These are phyloP conservation scores for Pyrocephalus nanus DNA, from an alignment of 2,797 vertebrate genomes.

Conservation along the genomic window DNA sequence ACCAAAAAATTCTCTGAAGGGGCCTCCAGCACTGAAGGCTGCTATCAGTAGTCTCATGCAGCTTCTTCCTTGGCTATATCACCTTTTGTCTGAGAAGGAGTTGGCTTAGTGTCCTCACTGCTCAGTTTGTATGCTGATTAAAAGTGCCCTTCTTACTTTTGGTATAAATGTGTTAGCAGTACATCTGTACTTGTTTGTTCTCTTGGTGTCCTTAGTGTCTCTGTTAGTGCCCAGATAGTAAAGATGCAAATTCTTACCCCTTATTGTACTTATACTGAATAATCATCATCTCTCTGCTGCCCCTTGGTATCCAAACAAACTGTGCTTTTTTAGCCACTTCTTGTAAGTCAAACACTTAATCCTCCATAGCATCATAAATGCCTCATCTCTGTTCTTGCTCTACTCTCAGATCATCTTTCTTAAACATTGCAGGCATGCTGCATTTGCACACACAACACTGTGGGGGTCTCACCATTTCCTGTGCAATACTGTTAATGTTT, in stretches of 20 bases:
- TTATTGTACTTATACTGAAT: neutral
- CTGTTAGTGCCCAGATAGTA: neutral
- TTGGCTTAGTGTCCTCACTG: neutral
- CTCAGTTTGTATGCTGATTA: neutral
- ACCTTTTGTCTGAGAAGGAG: neutral
- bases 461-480: neutral
- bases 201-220: neutral
- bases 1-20: neutral
- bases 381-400: neutral
- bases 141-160: neutral
- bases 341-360: neutral
- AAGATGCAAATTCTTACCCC: neutral
- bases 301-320: neutral
- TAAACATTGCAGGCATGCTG: neutral
- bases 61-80: neutral
- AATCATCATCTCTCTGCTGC: neutral
- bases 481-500: neutral
- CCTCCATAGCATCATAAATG: neutral
- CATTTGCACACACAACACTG: neutral
- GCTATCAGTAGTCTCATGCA: neutral
- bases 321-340: neutral
- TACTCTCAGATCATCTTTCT: neutral
- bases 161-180: neutral
- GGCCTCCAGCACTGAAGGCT: neutral
- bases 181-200: neutral